Percentiles rank a stretch among this genome's conserved stretches.
phyloP scores from a whole-genome alignment of 2,113 vertebrate genomes.

The Melierax canorus region DNA sequence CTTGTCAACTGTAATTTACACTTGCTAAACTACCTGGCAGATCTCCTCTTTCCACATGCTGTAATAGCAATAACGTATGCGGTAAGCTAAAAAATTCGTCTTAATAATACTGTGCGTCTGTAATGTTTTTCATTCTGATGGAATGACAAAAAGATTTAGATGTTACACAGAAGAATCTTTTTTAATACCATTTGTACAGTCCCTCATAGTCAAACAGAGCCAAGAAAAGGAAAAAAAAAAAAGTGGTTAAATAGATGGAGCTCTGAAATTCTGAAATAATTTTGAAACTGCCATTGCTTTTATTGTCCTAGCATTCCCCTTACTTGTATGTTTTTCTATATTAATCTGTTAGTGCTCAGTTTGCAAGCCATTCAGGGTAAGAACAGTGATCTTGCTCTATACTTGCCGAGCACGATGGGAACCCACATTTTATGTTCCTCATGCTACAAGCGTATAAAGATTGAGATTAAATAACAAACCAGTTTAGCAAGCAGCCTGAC shows the following conservation, averaged over 20 bases:
- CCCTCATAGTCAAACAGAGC: not conserved
- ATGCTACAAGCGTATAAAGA: not conserved
- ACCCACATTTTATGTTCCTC: not conserved
- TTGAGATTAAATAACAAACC: not conserved
- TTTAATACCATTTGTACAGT: not conserved
- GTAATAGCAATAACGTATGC: not conserved
- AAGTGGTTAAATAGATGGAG: not conserved
- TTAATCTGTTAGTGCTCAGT: not conserved
- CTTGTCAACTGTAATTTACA: constrained; percentile 47
- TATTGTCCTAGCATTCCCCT: not conserved
- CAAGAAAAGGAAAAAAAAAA: not conserved
- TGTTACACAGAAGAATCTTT: not conserved
- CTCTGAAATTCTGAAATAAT: not conserved
- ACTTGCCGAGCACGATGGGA: not conserved
- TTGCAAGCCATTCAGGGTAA: not conserved
- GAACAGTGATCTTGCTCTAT: not conserved
- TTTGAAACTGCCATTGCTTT: not conserved
- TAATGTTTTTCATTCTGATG: not conserved
- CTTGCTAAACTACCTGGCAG: constrained; percentile 9
- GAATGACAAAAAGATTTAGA: not conserved
- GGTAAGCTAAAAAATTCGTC: not conserved
- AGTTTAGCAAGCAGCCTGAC: not conserved
- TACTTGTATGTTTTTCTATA: not conserved
- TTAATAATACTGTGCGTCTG: not conserved
- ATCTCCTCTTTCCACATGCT: not conserved